phyloP scores from a whole-genome alignment of 92 coral and sea anemone species.

The Heteractis magnifica region DNA sequence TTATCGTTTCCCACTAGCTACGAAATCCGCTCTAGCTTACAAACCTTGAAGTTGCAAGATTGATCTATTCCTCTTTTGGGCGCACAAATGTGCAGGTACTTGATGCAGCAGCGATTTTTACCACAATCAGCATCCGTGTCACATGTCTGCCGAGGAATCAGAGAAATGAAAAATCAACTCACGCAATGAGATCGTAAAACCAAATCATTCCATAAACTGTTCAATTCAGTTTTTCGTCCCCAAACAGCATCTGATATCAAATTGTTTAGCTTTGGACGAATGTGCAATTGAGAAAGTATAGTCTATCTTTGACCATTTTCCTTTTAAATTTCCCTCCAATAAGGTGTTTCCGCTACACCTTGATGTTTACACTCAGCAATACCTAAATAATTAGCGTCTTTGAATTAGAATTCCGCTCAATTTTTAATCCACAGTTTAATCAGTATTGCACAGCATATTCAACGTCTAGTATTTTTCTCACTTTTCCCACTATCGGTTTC shows the following conservation, averaged over 20 bases:
- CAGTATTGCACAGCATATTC: no score
- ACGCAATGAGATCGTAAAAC: neutral
- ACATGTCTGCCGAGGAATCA: conserved; percentile 37
- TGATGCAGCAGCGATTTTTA: conserved; percentile 59
- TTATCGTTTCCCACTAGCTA: neutral
- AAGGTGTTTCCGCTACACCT: no score
- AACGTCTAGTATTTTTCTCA: neutral
- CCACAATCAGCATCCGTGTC: conserved; percentile 59
- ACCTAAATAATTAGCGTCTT: no score
- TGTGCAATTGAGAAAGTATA: no score
- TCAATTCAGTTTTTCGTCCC: neutral
- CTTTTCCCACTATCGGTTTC: neutral
- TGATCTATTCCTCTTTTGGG: conserved; percentile 49
- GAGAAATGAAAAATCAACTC: neutral
- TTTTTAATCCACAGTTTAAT: no score
- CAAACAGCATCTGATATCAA: no score
- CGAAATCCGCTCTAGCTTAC: neutral
- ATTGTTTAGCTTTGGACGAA: no score
- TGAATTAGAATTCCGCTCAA: no score
- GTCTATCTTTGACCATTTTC: no score
- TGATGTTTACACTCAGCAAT: no score
- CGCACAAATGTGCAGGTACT: conserved; percentile 55
- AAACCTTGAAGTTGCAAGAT: conserved; percentile 62
- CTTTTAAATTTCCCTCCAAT: no score
- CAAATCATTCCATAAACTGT: neutral